Conservation (phyloP, 2,888 invertebrate genomes). For the Hirtodrosophila duncani region DNA sequence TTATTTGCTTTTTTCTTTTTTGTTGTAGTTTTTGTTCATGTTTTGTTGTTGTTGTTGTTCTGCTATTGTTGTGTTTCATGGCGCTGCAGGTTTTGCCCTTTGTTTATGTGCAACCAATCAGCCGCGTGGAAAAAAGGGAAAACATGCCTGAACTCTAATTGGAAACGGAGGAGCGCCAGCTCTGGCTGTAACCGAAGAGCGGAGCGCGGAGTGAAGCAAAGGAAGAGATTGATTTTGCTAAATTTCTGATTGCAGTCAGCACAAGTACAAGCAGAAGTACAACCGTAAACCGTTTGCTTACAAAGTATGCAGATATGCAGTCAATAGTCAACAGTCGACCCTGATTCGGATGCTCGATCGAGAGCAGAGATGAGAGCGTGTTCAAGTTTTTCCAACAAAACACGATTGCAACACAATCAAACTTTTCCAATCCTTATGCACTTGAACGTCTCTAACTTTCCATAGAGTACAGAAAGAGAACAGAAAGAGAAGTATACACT, state of each 20-base stretch:
- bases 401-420: too few species aligned
- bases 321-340: slow-evolving; percentile 15
- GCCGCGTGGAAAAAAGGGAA: slow-evolving; percentile 12
- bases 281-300: slow-evolving; percentile 56
- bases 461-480: too few species aligned
- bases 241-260: slow-evolving; percentile 55
- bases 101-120: slow-evolving; percentile 32
- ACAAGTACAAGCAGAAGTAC: slow-evolving; percentile 39
- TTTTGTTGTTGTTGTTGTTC: slow-evolving; percentile 3
- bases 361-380: not conserved
- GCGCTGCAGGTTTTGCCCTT: not conserved
- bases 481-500: too few species aligned
- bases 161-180: slow-evolving; percentile 28
- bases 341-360: slow-evolving; percentile 13
- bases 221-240: slow-evolving; percentile 25
- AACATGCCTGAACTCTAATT: slow-evolving; percentile 24
- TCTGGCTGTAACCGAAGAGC: slow-evolving; percentile 16
- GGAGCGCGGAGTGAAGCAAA: slow-evolving; percentile 26
- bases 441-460: too few species aligned
- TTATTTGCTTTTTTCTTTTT: slow-evolving; percentile 12
- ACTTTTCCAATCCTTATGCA: too few species aligned
- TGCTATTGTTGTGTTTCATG: slow-evolving; percentile 29
- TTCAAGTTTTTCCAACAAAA: too few species aligned
- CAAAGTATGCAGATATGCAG: slow-evolving; percentile 62
- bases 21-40: slow-evolving; percentile 22